Base-by-base conservation (phyloP, 2,888 invertebrate species). In the Ennomos quercinarius region DNA sequence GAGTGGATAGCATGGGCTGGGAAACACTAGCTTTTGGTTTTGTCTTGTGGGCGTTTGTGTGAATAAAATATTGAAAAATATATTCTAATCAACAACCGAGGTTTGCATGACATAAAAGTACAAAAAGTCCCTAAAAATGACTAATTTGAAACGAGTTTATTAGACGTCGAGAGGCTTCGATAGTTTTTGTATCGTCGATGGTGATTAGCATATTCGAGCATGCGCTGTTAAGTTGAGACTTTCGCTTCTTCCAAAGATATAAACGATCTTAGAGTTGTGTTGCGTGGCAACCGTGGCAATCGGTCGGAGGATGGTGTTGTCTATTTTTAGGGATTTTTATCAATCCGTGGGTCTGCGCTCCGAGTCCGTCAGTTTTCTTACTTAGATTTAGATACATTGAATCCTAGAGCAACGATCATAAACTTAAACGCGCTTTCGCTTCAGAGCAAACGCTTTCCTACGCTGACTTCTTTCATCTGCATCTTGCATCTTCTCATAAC, bases 301-400 rank as follows among this genome's bases (percentile, higher is more conserved):
- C 91, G 91, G 91, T 86, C 91, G 85, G 92, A 92, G 92, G 92
- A 92, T 92, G 92, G 91, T 91, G 89, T 84, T 81, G 74, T 87
- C 57, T 39, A 56, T 74, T 72, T 73, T 73, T 76, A 77, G 76
- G 71, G 70, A 75, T 74, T 72, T 73, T 71, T 62, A 51, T 65
- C 51, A 66, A 64, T 54, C 50, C 64, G 69, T 69, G 78, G 80
- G 74, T 74, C 78, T 82, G 81, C 81, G 77, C 73, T 81, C 74
- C 74, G 51, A 64, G 60, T 61, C 37, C 37, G 37, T 39, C 52
- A n/a, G 39, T 46, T n/a, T 46, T 55, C 45, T 53, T 17, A 38
- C 53, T 48, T 34, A 39, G 11, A 42, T 42, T n/a, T n/a, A n/a
- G n/a, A n/a, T n/a, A 49, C 57, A 13, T 39, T 17, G 17, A 11